These are phyloP conservation scores for Drosophila littoralis DNA, from an alignment of 1,140 invertebrate species.

Conservation along the genomic window DNA sequence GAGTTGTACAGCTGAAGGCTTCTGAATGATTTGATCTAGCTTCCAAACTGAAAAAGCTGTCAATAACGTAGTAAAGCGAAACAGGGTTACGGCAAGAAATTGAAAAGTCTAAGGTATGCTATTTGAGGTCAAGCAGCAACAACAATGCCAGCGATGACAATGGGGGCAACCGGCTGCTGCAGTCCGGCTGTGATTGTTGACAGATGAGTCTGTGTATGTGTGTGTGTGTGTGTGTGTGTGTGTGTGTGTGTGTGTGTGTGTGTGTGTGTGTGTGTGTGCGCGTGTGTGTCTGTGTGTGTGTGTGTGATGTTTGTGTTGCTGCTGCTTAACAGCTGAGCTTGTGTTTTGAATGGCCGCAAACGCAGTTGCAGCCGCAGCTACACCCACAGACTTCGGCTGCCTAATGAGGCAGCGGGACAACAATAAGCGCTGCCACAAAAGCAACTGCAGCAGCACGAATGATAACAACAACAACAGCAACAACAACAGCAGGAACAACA, in stretches of 20 bases:
- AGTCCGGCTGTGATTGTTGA: neutral
- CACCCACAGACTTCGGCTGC: slow-evolving; percentile 34
- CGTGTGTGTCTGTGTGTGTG: slow-evolving; percentile 15
- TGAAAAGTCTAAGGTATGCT: slow-evolving; percentile 23
- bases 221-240: slow-evolving; percentile 15
- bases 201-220: slow-evolving; percentile 6
- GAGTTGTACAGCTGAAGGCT: no score
- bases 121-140: slow-evolving; percentile 19
- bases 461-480: slow-evolving; percentile 20
- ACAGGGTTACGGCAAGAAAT: slow-evolving; percentile 20
- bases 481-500: slow-evolving; percentile 12
- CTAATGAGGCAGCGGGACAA: slow-evolving; percentile 47
- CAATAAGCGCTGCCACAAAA: slow-evolving; percentile 41
- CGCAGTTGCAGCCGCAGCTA: slow-evolving; percentile 23
- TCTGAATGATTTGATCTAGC: neutral
- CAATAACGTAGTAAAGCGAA: neutral
- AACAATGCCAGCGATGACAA: slow-evolving; percentile 20
- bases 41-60: neutral
- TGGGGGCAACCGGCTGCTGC: slow-evolving; percentile 2
- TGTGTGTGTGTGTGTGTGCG: slow-evolving; percentile 7
- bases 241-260: slow-evolving; percentile 7
- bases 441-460: slow-evolving; percentile 37
- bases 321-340: slow-evolving; percentile 48
- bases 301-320: slow-evolving; percentile 11
- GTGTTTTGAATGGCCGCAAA: slow-evolving; percentile 46